Percentiles rank a stretch among this genome's conserved stretches.
Conservation (phyloP, 2,888 invertebrate species). For the Dorcus parallelipipedus region DNA sequence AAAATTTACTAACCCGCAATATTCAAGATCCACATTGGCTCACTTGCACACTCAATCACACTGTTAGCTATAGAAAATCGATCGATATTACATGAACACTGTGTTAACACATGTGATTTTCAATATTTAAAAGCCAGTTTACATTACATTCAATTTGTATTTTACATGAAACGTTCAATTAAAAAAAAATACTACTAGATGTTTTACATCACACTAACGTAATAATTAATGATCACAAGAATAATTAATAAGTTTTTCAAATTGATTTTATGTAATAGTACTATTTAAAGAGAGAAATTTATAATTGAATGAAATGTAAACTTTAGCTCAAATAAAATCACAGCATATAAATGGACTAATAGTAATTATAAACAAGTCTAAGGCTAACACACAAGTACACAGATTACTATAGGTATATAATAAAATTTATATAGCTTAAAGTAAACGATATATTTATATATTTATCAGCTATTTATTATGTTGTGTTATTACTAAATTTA, state of each 20-base stretch:
- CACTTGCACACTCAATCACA: conserved; percentile 28
- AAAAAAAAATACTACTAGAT: background rate
- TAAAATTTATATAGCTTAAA: conserved; percentile 41
- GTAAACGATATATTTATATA: conserved; percentile 25
- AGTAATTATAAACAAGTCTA: conserved; percentile 42
- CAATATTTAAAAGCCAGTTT: conserved; percentile 20
- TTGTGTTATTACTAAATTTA: conserved; percentile 46
- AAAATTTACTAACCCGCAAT: conserved; percentile 12
- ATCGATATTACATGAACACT: conserved; percentile 46
- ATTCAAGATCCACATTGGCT: conserved; percentile 21
- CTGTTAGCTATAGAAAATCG: conserved; percentile 42
- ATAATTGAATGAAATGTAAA: conserved; percentile 9
- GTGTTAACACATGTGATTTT: conserved; percentile 49
- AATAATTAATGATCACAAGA: too few relatives aligned
- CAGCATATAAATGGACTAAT: conserved; percentile 46
- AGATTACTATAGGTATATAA: conserved; percentile 44
- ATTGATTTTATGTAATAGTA: too few relatives aligned
- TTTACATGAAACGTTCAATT: background rate
- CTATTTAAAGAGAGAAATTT: too few relatives aligned
- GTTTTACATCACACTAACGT: background rate
- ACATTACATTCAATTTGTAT: background rate
- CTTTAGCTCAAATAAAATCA: conserved; percentile 36
- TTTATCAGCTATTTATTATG: conserved; percentile 13
- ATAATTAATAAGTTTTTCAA: too few relatives aligned
- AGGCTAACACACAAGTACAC: conserved; percentile 48